Evolutionary conservation across 2,888 invertebrate species (phyloP).

Genomic region (Caenorhabditis sp.): DNA sequence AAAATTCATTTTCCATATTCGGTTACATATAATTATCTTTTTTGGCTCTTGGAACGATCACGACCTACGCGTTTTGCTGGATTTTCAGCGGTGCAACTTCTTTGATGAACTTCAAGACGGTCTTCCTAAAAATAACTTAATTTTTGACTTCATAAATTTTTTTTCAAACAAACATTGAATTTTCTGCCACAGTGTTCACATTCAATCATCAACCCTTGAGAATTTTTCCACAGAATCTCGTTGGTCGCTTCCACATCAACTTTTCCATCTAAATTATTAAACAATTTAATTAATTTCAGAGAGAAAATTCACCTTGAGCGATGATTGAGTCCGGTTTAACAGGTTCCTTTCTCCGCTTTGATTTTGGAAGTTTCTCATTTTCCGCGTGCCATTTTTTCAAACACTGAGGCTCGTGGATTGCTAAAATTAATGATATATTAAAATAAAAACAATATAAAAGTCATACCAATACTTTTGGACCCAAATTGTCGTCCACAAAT

Average conservation of each 20-base stretch:
- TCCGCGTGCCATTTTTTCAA: slow-evolving; percentile 77
- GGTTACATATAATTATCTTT: slow-evolving; percentile 6
- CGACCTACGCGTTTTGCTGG: slow-evolving; percentile 57
- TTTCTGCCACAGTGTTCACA: slow-evolving; percentile 79
- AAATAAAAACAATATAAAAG: neutral
- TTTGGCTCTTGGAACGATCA: slow-evolving; percentile 33
- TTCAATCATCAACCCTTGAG: slow-evolving; percentile 75
- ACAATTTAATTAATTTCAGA: slow-evolving; percentile 1
- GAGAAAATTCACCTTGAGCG: slow-evolving; percentile 34
- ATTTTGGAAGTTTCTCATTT: slow-evolving; percentile 76
- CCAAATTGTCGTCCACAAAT: slow-evolving; percentile 79
- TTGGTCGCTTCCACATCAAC: slow-evolving; percentile 71
- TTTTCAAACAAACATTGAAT: slow-evolving; percentile 73
- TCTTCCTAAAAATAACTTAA: slow-evolving; percentile 75
- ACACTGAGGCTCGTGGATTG: slow-evolving; percentile 75
- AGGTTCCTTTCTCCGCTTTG: slow-evolving; percentile 76
- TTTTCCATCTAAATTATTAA: slow-evolving; percentile 45
- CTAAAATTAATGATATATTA: slow-evolving; percentile 13
- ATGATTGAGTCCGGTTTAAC: slow-evolving; percentile 75
- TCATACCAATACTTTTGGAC: slow-evolving; percentile 73
- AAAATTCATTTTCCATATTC: neutral
- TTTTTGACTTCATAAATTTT: neutral
- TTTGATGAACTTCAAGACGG: slow-evolving; percentile 77
- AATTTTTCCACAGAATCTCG: slow-evolving; percentile 75
- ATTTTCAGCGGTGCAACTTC: slow-evolving; percentile 75